Conservation (phyloP, 1,140 invertebrate genomes). For the Aphis craccivora region DNA sequence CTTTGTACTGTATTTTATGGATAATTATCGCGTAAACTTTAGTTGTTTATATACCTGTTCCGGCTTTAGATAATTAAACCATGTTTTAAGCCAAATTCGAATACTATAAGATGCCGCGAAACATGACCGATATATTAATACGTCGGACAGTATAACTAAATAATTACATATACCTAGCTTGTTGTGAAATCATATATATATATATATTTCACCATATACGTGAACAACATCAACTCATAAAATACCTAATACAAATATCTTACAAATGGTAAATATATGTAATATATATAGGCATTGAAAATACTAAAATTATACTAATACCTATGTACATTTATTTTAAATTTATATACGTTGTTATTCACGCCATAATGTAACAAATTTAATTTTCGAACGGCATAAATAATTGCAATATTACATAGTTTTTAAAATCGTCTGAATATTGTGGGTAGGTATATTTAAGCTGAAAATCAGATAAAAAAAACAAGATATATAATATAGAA, state of each 20-base stretch:
- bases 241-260: no score
- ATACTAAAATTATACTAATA: background rate
- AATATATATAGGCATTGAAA: background rate
- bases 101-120: background rate
- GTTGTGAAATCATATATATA: background rate
- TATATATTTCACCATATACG: background rate
- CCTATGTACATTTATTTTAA: background rate
- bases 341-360: background rate
- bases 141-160: background rate
- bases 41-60: background rate
- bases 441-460: background rate
- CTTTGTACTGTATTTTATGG: background rate
- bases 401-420: background rate
- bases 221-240: background rate
- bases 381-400: background rate
- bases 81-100: background rate
- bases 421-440: background rate
- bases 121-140: background rate
- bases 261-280: background rate
- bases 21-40: background rate
- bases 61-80: background rate
- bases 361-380: background rate
- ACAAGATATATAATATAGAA: no score
- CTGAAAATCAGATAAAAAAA: background rate
- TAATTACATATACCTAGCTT: background rate